Evolutionary conservation across 2,888 invertebrate genomes (phyloP), one percentile per base, ranked within the genome.

Genomic region (Globia sparganii): DNA sequence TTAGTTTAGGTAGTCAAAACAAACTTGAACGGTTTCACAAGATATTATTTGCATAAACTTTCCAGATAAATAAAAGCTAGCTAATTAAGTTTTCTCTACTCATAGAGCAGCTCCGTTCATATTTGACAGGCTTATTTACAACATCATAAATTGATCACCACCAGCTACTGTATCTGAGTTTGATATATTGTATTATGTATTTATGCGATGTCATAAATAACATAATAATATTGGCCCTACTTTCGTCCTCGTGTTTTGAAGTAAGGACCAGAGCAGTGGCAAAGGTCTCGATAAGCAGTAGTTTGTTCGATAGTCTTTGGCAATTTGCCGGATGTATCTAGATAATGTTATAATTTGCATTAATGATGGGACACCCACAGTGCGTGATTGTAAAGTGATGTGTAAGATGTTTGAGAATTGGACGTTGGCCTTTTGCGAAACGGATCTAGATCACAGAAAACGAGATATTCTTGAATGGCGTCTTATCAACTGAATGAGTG

Each of bases 241-340:
- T 92, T 92, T 92, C 88, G 91, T 88, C 89, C 87, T 90, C 90
- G 83, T 91, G 91, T 92, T 92, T 91, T 92, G 92, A 94, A 90
- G 90, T 85, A 87, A 81, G 82, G 87, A 80, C 78, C 81, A 83
- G 81, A 91, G 90, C 84, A 87, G 92, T 91, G 93, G 90, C 93
- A 94, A 93, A 94, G 94, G 94, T 94, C 92, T 87, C 84, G 95
- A 95, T 94, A 95, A 95, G 89, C 86, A 88, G 82, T 84, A 89
- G 88, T 93, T 91, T 89, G 91, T 89, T 85, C 87, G 91, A 93
- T 93, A 93, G 89, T 88, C 93, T 93, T 93, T 90, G 91, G 91
- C 91, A 93, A 94, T 94, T 95, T 94, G 93, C 94, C 94, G 95
- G 94, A 95, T 94, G 94, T 94, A 88, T 88, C 78, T 85, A 89